A percentile compares a stretch with the other conserved stretches of the same genome.
These are phyloP conservation scores for Neuroterus valhalla DNA, from an alignment of 1,140 invertebrate species.

Conservation along the genomic window DNA sequence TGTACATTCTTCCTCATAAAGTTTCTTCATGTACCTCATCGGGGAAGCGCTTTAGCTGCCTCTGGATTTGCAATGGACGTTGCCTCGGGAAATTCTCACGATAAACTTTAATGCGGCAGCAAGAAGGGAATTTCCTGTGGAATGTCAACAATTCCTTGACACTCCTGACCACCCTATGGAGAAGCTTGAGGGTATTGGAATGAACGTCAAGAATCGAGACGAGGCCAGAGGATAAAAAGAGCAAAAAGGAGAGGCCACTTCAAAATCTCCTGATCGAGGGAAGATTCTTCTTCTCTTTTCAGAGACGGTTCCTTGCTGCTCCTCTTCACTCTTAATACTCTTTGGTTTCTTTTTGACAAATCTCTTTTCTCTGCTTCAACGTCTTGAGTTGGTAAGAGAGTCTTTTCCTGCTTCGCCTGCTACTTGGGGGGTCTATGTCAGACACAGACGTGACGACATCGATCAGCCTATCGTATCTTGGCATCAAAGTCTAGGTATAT, in stretches of 20 bases:
- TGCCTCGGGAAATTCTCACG: background rate
- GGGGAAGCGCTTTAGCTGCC: background rate
- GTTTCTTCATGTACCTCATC: background rate
- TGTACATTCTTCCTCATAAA: background rate
- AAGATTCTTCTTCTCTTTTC: conserved; percentile 9
- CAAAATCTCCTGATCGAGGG: conserved; percentile 14
- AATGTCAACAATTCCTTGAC: conserved; percentile 13
- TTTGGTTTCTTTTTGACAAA: background rate
- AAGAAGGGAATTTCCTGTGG: conserved; percentile 4
- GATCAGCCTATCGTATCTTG: conserved; percentile 22
- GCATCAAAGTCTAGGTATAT: conserved; percentile 19
- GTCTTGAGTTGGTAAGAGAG: conserved; percentile 7
- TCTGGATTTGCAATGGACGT: conserved; percentile 14
- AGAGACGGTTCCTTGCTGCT: conserved; percentile 12
- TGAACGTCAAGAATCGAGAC: conserved; percentile 18
- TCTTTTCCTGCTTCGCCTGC: conserved; percentile 2
- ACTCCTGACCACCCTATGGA: conserved; percentile 6
- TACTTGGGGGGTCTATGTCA: conserved; percentile 16
- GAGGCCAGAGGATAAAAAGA: background rate
- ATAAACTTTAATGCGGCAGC: conserved; percentile 2
- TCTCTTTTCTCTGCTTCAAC: conserved; percentile 7
- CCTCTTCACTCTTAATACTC: conserved; percentile 4
- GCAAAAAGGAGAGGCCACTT: background rate
- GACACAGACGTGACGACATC: conserved; percentile 22
- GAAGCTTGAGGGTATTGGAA: conserved; percentile 1